phyloP scores from a whole-genome alignment of 2,797 vertebrate species.

The Merluccius polli region DNA sequence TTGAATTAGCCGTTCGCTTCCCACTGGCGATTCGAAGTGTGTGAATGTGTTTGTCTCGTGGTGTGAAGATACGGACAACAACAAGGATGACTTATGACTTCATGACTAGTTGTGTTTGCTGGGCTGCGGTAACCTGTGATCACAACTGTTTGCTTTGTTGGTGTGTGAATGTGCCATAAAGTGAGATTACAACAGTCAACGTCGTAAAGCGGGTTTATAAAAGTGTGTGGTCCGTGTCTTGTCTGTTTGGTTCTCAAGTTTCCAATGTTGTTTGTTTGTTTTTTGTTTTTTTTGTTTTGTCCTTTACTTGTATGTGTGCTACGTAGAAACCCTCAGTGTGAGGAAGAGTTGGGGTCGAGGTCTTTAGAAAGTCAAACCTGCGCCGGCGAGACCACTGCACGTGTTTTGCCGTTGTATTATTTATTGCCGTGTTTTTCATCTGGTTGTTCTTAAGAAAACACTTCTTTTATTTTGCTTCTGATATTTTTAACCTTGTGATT shows the following conservation, averaged over 20 bases:
- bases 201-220: not conserved
- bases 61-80: not conserved
- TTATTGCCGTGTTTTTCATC: not conserved
- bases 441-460: not conserved
- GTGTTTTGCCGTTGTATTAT: not conserved
- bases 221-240: not conserved
- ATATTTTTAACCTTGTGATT: not conserved
- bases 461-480: not conserved
- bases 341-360: not conserved
- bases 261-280: not conserved
- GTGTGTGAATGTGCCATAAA: not conserved
- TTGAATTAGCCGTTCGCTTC: not conserved
- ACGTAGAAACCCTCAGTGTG: not conserved
- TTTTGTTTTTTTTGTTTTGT: not conserved
- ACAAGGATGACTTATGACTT: not conserved
- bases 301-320: not conserved
- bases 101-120: not conserved
- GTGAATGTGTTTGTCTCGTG: not conserved
- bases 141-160: not conserved
- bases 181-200: not conserved
- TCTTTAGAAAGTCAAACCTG: not conserved
- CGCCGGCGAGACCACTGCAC: not conserved
- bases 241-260: not conserved
- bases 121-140: not conserved
- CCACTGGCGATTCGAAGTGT: not conserved